Evolutionary conservation across 2,888 invertebrate genomes (phyloP), one percentile per base, ranked within the genome.

Genomic region (Ethmia dodecea): DNA sequence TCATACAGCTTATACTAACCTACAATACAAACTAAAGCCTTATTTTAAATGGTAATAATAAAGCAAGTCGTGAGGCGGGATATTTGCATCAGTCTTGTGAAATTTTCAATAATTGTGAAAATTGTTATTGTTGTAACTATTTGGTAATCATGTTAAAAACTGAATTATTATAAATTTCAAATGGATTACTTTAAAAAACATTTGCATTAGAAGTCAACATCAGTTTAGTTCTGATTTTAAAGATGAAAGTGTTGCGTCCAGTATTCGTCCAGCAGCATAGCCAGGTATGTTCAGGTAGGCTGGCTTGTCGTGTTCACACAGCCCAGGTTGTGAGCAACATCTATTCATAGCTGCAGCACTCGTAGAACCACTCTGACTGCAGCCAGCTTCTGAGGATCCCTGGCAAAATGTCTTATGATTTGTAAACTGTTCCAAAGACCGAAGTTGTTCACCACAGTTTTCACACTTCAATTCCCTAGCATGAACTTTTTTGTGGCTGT

Each of bases 51-150:
- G 84, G 86, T 86, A 86, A 84, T 83, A 78, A 84, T 86, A 86
- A 86, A 86, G 86, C 86, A 86, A 86, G 83, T 86, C 72, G 78
- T 84, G 86, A 86, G 86, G 86, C 86, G 86, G 86, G 86, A 86
- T 79, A 86, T 86, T 86, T 84, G 84, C 81, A 84, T 86, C 86
- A 86, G 86, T 86, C 86, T 86, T 86, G 84, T 86, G 81, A 79
- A 81, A 80, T 80, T 84, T 68, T 86, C 79, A 80, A n/a, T n/a
- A n/a, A 75, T 73, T 67, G 68, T 76, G 79, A 83, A 83, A 79
- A 79, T 78, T 66, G 68, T 78, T 73, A 78, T 66, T 64, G 53
- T 56, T 74, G 74, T 64, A 70, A 68, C 70, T 83, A 79, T 84
- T 79, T 83, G 81, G 83, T 84, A 77, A 74, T 71, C 66, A 65